These are phyloP conservation scores for Drusus annulatus DNA, from an alignment of 1,140 invertebrate species.

Conservation along the genomic window DNA sequence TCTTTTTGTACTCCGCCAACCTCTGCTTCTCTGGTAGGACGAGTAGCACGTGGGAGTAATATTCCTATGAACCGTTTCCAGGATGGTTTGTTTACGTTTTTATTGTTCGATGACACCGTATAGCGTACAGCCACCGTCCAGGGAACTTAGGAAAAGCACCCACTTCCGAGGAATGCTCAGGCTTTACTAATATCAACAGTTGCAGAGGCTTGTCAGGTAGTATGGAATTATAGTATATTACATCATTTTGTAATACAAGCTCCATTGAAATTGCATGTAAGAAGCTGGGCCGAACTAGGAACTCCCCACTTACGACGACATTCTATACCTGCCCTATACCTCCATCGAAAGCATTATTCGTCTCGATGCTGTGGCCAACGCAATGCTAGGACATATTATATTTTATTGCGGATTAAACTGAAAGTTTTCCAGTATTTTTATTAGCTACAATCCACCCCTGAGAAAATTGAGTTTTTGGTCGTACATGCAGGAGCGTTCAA, in stretches of 20 bases:
- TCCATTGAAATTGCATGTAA: slow-evolving; percentile 51
- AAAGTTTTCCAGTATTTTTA: too few relatives aligned
- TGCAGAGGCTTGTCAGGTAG: slow-evolving; percentile 40
- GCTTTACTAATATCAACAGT: slow-evolving; percentile 50
- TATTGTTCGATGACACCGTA: too few relatives aligned
- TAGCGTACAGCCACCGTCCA: background rate
- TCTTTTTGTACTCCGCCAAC: background rate
- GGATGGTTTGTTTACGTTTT: too few relatives aligned
- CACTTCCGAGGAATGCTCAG: slow-evolving; percentile 44
- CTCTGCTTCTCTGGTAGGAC: slow-evolving; percentile 1
- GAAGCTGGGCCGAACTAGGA: background rate
- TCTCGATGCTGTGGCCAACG: too few relatives aligned
- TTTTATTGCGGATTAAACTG: too few relatives aligned
- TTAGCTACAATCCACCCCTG: too few relatives aligned
- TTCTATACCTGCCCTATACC: background rate
- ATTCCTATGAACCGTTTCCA: too few relatives aligned
- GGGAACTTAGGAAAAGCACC: slow-evolving; percentile 38
- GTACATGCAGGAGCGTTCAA: background rate
- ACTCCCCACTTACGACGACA: background rate
- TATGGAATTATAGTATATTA: slow-evolving; percentile 54
- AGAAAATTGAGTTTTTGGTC: background rate
- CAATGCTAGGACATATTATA: too few relatives aligned
- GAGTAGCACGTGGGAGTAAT: background rate
- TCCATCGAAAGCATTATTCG: too few relatives aligned
- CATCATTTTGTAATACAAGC: slow-evolving; percentile 53